Conservation (phyloP, 2,888 invertebrate genomes). For the Molanna angustata region DNA sequence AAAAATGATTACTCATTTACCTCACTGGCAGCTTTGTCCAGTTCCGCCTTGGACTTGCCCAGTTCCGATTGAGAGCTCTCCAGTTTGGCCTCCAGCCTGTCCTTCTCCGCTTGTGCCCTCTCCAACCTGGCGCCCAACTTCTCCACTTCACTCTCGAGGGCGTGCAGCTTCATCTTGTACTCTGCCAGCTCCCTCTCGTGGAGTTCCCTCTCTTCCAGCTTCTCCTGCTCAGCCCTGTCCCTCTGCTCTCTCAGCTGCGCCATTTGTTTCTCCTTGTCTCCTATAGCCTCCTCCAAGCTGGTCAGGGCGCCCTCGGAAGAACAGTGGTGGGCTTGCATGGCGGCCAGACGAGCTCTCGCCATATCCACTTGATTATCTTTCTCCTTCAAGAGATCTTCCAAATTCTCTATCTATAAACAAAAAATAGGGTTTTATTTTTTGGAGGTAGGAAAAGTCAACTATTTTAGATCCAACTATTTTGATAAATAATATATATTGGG, state of each 20-base stretch:
- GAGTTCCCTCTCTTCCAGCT: slow-evolving; percentile 91
- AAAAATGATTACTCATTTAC: too few relatives aligned
- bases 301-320: slow-evolving; percentile 90
- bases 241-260: slow-evolving; percentile 90
- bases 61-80: slow-evolving; percentile 92
- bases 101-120: slow-evolving; percentile 86
- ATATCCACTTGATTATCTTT: slow-evolving; percentile 98
- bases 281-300: slow-evolving; percentile 91
- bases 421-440: slow-evolving; percentile 9
- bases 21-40: slow-evolving; percentile 88
- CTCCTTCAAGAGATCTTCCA: slow-evolving; percentile 95
- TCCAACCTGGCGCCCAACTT: slow-evolving; percentile 84
- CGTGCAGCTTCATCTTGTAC: slow-evolving; percentile 90
- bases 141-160: slow-evolving; percentile 88
- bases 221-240: slow-evolving; percentile 93
- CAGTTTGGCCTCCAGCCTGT: slow-evolving; percentile 84
- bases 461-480: not conserved
- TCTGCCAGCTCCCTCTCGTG: slow-evolving; percentile 93
- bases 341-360: slow-evolving; percentile 84
- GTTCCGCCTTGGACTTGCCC: slow-evolving; percentile 90
- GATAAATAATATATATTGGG: not conserved
- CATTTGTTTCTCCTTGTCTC: slow-evolving; percentile 97
- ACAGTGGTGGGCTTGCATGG: slow-evolving; percentile 94
- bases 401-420: slow-evolving; percentile 81
- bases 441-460: not conserved